Evolutionary conservation across 2,113 vertebrate species (phyloP), one percentile per base, ranked within the genome.

Genomic region (Amphilophus citrinellus): DNA sequence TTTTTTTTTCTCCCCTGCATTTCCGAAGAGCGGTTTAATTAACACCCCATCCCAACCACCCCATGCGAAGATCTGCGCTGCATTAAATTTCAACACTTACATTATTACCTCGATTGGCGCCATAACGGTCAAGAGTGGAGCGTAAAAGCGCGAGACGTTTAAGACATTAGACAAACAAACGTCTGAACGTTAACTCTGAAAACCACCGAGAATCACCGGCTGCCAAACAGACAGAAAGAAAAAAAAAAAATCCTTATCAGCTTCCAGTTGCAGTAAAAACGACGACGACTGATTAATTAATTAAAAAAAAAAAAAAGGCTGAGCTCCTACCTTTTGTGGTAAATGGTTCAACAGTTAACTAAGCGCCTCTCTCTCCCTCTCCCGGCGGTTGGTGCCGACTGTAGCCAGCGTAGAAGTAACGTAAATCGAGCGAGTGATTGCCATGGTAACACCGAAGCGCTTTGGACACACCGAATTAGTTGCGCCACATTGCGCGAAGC

Each of bases 391-490:
- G 66, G 5, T 60, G 77, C 58, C 3, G 42, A 80, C 80, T 35
- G 77, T 32, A 39, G 58, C 35, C 59, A 53, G 44, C 66, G 27
- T 32, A 75, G 68, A 82, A 60, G 92, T 81, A 87, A 86, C 89
- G 84, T 84, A 91, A 92, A 97, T 68, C 85, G 79, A 79, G 57
- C 62, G 85, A 92, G 63, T 50, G 75, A 93, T 95, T 92, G 87
- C 94, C 93, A 95, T 95, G 93, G 93, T 91, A 95, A 95, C 93
- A 86, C 73, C 3, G 88, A 86, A 89, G 90, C 88, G 90, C 88
- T 71, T 76, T 62, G 84, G 84, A 89, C 89, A 81, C 68, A 83
- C 84, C 77, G 83, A 58, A 83, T 87, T 71, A 79, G 79, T 58
- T 66, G 75, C 75, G 24, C 61, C 39, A 59, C 50, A 76, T 47